phyloP scores from a whole-genome alignment of 2,888 invertebrate species.

The Hirtodrosophila confusa region DNA sequence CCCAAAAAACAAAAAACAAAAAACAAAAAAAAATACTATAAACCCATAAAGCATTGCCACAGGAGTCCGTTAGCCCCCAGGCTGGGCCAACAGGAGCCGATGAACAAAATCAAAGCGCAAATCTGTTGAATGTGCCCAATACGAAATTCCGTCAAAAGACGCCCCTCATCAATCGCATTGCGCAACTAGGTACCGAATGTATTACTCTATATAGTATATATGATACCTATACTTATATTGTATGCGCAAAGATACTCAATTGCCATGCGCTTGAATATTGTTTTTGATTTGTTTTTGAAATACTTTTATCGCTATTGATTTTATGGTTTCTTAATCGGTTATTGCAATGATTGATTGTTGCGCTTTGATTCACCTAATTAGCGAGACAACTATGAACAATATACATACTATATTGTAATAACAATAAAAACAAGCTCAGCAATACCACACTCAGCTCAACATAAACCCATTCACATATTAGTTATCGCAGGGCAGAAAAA shows the following conservation, averaged over 20 bases:
- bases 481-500: constrained; percentile 8
- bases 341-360: constrained; percentile 74
- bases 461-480: constrained; percentile 21
- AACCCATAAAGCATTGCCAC: constrained; percentile 64
- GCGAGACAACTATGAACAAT: constrained; percentile 62
- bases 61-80: constrained; percentile 63
- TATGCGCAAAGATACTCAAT: constrained; percentile 74
- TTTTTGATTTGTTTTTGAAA: constrained; percentile 2
- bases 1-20: constrained; percentile 16
- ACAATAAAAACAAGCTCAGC: constrained; percentile 34
- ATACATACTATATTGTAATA: constrained; percentile 18
- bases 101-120: constrained; percentile 63
- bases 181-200: constrained; percentile 82
- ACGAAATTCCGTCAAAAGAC: constrained; percentile 82
- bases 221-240: constrained; percentile 47
- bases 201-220: constrained; percentile 57
- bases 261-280: constrained; percentile 72
- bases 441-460: constrained; percentile 29
- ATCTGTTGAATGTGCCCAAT: constrained; percentile 65
- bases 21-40: constrained; percentile 15
- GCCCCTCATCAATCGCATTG: constrained; percentile 83
- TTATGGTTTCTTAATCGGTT: constrained; percentile 49
- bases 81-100: constrained; percentile 45
- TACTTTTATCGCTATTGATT: constrained; percentile 21
- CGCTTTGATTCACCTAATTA: constrained; percentile 75